Conservation (phyloP, 2,888 invertebrate species). For the Phania funesta region DNA sequence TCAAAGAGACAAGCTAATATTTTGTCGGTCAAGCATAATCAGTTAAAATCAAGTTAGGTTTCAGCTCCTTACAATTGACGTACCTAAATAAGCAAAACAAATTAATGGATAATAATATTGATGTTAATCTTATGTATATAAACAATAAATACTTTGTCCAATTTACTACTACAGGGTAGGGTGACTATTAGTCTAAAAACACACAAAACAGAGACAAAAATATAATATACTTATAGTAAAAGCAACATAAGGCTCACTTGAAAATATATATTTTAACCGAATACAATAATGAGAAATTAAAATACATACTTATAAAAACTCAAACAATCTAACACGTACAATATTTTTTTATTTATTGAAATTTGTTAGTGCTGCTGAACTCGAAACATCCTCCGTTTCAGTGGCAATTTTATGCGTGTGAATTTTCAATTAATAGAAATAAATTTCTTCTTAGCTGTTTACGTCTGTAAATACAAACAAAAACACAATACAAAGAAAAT, state of each 20-base stretch:
- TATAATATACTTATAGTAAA: neutral
- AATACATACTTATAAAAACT: slow-evolving; percentile 13
- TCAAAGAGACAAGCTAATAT: neutral
- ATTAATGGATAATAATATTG: neutral
- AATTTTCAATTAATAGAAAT: slow-evolving; percentile 9
- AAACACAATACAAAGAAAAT: neutral
- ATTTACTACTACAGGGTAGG: neutral
- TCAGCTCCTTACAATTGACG: neutral
- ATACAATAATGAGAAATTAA: neutral
- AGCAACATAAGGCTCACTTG: slow-evolving; percentile 37
- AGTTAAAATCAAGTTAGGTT: neutral
- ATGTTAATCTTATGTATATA: neutral
- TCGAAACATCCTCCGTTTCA: neutral
- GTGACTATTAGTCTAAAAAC: neutral
- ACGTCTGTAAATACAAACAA: slow-evolving; percentile 20
- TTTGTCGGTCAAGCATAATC: neutral
- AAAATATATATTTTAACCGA: slow-evolving; percentile 8
- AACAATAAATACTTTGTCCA: neutral
- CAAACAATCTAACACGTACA: slow-evolving; percentile 8
- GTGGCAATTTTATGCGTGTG: slow-evolving; percentile 11
- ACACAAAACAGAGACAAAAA: slow-evolving; percentile 6
- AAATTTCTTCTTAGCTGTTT: neutral
- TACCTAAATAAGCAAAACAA: slow-evolving; percentile 16
- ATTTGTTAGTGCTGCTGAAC: neutral
- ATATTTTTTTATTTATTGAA: slow-evolving; percentile 2